These are phyloP conservation scores for Myodes glareolus DNA, from an alignment of 2,113 vertebrate species.

Conservation along the genomic window DNA sequence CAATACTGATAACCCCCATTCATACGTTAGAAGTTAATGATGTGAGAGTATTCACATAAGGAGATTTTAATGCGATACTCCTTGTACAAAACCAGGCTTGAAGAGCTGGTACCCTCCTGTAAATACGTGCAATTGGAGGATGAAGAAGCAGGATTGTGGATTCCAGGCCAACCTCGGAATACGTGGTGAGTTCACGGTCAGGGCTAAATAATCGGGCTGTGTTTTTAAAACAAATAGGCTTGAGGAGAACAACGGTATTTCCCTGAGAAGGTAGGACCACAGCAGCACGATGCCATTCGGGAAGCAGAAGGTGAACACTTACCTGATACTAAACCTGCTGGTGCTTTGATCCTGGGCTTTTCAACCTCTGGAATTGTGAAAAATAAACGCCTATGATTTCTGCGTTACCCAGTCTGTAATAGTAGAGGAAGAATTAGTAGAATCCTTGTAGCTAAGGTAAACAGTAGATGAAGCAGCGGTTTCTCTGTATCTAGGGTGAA, in stretches of 20 bases:
- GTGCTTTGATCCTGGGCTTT: neutral
- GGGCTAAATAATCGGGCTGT: neutral
- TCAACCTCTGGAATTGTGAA: no score
- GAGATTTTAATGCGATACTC: neutral
- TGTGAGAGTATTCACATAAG: neutral
- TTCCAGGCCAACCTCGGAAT: neutral
- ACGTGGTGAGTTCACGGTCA: no score
- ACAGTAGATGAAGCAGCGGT: neutral
- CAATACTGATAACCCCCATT: neutral
- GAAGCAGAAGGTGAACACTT: neutral
- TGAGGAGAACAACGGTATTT: neutral
- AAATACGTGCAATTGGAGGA: neutral
- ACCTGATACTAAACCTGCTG: neutral
- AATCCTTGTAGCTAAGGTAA: neutral
- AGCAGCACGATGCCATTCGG: neutral
- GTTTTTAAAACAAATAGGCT: neutral
- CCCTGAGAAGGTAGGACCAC: neutral
- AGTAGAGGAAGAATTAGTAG: neutral
- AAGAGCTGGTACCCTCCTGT: neutral
- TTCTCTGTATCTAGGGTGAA: neutral
- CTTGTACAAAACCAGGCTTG: neutral
- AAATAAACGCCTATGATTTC: neutral
- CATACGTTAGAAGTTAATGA: neutral
- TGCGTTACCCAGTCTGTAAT: neutral
- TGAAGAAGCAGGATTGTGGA: neutral